Conservation (phyloP, 2,888 invertebrate species). For the Ctenicera cuprea region DNA sequence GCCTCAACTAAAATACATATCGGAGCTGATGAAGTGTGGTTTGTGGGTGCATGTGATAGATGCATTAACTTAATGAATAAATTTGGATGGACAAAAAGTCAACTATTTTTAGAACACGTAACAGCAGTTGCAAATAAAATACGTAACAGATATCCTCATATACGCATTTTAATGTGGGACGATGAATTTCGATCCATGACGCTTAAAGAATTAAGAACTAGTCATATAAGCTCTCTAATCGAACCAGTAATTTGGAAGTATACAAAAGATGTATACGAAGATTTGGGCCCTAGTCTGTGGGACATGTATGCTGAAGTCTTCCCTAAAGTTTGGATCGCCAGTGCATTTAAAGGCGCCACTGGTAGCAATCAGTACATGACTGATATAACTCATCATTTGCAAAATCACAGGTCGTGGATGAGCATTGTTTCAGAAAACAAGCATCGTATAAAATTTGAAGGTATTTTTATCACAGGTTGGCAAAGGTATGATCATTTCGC, state of each 20-base stretch:
- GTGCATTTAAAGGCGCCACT: conserved; percentile 89
- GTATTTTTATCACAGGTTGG: conserved; percentile 84
- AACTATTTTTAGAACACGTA: conserved; percentile 80
- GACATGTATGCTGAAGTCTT: conserved; percentile 78
- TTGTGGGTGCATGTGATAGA: conserved; percentile 78
- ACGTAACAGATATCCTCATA: conserved; percentile 71
- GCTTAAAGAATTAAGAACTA: conserved; percentile 71
- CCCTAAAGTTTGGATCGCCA: conserved; percentile 84
- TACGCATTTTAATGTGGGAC: conserved; percentile 86
- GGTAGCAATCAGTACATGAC: conserved; percentile 75
- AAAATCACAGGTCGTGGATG: conserved; percentile 85
- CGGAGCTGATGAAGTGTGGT: conserved; percentile 89
- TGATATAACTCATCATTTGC: conserved; percentile 78
- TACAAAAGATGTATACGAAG: conserved; percentile 70
- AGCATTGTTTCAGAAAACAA: conserved; percentile 75
- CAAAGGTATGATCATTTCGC: conserved; percentile 82
- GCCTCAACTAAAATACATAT: conserved; percentile 78
- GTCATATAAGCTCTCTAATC: conserved; percentile 73
- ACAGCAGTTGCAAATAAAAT: conserved; percentile 74
- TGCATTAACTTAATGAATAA: conserved; percentile 72
- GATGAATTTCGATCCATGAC: conserved; percentile 83
- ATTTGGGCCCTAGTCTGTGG: conserved; percentile 72
- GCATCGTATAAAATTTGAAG: conserved; percentile 75
- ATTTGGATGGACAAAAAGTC: conserved; percentile 73
- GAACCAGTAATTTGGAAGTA: conserved; percentile 86